Conservation (phyloP, 2,113 vertebrate species). For the Indicator maculatus region DNA sequence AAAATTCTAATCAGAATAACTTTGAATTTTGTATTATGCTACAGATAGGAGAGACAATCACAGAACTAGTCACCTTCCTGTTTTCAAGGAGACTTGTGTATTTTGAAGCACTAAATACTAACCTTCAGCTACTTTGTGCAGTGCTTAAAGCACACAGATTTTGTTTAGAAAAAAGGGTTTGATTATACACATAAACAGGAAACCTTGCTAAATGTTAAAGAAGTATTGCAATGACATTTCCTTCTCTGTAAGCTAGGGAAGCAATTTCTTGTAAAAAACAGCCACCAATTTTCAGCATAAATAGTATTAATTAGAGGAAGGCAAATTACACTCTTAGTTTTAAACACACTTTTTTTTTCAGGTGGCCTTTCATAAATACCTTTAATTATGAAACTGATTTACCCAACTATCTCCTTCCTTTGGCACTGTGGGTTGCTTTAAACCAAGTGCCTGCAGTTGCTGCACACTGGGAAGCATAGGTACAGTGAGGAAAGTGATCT, state of each 20-base stretch:
- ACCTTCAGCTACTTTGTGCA: neutral
- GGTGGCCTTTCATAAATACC: neutral
- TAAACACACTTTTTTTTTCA: neutral
- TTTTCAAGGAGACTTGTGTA: constrained; percentile 43
- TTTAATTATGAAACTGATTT: neutral
- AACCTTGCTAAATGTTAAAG: neutral
- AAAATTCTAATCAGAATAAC: constrained; percentile 47
- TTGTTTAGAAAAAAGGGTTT: neutral
- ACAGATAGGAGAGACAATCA: constrained; percentile 25
- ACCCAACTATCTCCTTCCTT: neutral
- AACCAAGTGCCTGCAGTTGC: neutral
- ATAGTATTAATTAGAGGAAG: neutral
- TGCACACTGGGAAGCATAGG: neutral
- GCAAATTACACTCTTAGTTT: neutral
- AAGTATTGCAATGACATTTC: neutral
- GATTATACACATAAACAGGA: neutral
- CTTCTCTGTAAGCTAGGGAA: neutral
- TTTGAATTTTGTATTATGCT: constrained; percentile 44
- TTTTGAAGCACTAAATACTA: neutral
- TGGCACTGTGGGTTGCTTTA: neutral
- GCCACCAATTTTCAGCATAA: neutral
- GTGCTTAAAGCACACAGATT: neutral
- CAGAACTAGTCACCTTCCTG: constrained; percentile 41
- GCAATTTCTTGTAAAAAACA: neutral
- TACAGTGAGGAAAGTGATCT: neutral